These are phyloP conservation scores for Neocloeon triangulifer DNA, from an alignment of 1,140 invertebrate species.

Conservation along the genomic window DNA sequence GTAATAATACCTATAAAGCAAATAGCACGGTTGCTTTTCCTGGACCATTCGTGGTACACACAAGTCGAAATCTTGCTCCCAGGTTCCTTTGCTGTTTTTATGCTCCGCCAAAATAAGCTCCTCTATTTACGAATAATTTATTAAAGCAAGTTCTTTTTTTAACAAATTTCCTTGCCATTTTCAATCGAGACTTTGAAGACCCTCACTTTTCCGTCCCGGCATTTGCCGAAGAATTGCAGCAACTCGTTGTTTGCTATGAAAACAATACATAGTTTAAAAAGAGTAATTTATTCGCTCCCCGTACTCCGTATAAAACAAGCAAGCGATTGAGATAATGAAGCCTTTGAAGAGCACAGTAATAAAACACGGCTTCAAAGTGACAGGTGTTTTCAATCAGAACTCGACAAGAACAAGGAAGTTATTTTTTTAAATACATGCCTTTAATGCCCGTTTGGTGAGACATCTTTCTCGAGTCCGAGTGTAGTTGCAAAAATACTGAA, in stretches of 20 bases:
- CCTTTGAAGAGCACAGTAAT: background rate
- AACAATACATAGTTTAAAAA: too few relatives aligned
- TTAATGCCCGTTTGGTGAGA: constrained; percentile 59
- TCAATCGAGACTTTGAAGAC: constrained; percentile 65
- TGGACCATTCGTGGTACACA: constrained; percentile 52
- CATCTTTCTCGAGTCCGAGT: too few relatives aligned
- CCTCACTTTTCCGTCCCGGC: constrained; percentile 54
- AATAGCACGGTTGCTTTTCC: constrained; percentile 77
- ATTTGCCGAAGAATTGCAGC: constrained; percentile 59
- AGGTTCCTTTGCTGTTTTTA: constrained; percentile 41
- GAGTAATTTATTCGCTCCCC: too few relatives aligned
- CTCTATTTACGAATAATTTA: too few relatives aligned
- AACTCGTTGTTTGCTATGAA: constrained; percentile 58
- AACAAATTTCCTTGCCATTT: constrained; percentile 40
- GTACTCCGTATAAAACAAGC: constrained; percentile 9
- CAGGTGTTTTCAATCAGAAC: constrained; percentile 2
- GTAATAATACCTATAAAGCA: constrained; percentile 48
- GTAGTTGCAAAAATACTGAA: too few relatives aligned
- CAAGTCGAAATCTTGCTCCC: constrained; percentile 77
- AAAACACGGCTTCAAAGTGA: background rate
- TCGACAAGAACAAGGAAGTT: constrained; percentile 4
- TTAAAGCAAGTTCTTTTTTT: too few relatives aligned
- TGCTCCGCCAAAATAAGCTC: constrained; percentile 44
- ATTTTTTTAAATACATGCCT: constrained; percentile 20
- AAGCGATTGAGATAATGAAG: constrained; percentile 6